Conservation (phyloP, 2,797 vertebrate species). For the Falco novaeseelandiae region DNA sequence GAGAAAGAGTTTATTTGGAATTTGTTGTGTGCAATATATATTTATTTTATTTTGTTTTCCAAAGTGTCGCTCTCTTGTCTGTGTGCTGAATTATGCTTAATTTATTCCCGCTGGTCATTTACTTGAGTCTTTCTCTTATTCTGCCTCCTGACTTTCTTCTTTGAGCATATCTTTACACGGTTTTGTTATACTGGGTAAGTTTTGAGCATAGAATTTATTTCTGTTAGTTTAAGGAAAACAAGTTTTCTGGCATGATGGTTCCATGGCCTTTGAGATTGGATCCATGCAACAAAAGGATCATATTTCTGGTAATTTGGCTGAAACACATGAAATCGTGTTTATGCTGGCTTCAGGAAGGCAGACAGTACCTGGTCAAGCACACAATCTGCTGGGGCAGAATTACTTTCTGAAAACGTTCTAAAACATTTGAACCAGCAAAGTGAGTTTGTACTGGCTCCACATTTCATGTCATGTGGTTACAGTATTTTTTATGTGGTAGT, state of each 20-base stretch:
- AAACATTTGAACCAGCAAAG: not conserved
- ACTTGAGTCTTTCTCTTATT: not conserved
- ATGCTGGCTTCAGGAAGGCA: slow-evolving; percentile 30
- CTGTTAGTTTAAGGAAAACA: not conserved
- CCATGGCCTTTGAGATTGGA: not conserved
- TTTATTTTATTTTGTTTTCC: not conserved
- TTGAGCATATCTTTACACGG: not conserved
- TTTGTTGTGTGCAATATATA: not conserved
- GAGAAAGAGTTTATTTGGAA: not conserved
- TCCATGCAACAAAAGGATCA: not conserved
- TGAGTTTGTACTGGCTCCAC: slow-evolving; percentile 17
- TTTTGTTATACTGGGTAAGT: not conserved
- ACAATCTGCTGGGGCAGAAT: slow-evolving; percentile 14
- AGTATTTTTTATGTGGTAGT: not conserved
- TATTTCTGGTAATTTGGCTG: slow-evolving; percentile 30
- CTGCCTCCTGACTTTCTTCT: not conserved
- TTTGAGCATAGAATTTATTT: not conserved
- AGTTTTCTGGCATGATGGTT: not conserved
- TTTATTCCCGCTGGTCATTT: not conserved
- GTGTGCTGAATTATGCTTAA: not conserved
- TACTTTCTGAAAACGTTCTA: not conserved
- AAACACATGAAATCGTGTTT: slow-evolving; percentile 7
- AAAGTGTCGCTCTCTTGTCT: not conserved
- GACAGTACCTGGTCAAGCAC: slow-evolving; percentile 36
- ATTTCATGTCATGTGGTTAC: not conserved